Conservation (phyloP, 2,888 invertebrate genomes). For the Lathronympha strigana region DNA sequence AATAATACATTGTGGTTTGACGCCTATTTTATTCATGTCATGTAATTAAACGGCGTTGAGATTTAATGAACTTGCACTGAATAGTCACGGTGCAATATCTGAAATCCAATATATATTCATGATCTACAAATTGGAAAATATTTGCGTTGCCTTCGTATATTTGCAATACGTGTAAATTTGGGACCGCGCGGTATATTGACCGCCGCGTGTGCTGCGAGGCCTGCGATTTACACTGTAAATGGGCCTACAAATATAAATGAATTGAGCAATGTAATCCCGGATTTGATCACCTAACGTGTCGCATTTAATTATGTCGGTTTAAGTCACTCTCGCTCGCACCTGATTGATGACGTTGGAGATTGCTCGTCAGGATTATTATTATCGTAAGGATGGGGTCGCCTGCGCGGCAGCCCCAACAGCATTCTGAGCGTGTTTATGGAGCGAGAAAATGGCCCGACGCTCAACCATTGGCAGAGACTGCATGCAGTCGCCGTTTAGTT, state of each 20-base stretch:
- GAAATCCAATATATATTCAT: slow-evolving; percentile 10
- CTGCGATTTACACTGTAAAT: slow-evolving; percentile 45
- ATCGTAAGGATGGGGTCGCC: no score
- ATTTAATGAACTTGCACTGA: neutral
- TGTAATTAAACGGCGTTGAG: no score
- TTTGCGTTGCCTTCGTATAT: slow-evolving; percentile 44
- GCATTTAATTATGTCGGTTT: slow-evolving; percentile 59
- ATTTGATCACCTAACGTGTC: slow-evolving; percentile 55
- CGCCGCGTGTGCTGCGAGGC: slow-evolving; percentile 47
- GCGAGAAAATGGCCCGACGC: no score
- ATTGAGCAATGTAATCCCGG: slow-evolving; percentile 50
- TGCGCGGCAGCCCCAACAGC: no score
- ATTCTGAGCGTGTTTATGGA: no score
- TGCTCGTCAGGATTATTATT: slow-evolving; percentile 82
- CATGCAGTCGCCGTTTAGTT: no score
- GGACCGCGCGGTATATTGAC: slow-evolving; percentile 42
- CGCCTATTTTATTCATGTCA: no score
- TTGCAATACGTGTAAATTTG: slow-evolving; percentile 44
- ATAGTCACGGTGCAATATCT: neutral
- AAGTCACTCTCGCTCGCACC: slow-evolving; percentile 54
- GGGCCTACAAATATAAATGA: slow-evolving; percentile 49
- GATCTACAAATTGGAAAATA: slow-evolving; percentile 19
- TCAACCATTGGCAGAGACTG: no score
- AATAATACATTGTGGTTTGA: no score
- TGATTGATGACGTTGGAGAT: slow-evolving; percentile 81